Percentiles rank a stretch among this genome's conserved stretches.
Evolutionary conservation across 2,797 vertebrate species (phyloP).

Genomic region (Dromococcyx pavoninus): DNA sequence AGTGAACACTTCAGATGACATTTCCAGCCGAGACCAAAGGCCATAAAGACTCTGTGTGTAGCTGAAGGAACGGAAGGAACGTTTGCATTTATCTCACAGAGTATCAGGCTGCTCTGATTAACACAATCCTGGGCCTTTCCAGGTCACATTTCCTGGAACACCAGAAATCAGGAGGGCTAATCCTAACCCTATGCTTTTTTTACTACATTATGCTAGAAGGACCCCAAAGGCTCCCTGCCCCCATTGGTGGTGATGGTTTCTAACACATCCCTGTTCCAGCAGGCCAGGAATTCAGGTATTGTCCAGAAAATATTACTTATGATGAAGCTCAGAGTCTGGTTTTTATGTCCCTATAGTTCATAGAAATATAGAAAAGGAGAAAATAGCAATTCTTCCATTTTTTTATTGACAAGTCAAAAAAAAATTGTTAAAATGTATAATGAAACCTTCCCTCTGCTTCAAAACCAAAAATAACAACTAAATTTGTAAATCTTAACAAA

Average conservation of each 20-base stretch:
- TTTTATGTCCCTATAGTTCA: not conserved
- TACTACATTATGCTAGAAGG: not conserved
- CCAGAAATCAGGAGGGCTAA: not conserved
- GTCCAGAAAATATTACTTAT: not conserved
- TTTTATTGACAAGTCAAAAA: not conserved
- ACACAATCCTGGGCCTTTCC: not conserved
- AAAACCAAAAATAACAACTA: not conserved
- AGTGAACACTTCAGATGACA: not conserved
- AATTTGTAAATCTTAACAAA: not conserved
- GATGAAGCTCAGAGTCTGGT: not conserved
- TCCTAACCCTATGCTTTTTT: accelerated
- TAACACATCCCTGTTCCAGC: not conserved
- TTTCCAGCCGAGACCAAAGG: not conserved
- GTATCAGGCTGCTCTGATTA: not conserved
- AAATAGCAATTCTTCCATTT: not conserved
- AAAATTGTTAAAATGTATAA: not conserved
- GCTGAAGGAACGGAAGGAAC: not conserved
- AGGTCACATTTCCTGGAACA: not conserved
- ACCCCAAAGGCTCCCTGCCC: not conserved
- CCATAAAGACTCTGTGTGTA: accelerated
- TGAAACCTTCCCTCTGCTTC: not conserved
- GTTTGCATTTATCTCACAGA: not conserved
- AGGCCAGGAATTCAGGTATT: not conserved
- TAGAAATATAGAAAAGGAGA: not conserved
- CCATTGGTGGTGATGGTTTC: not conserved